Evolutionary conservation across 2,888 invertebrate genomes (phyloP).

Genomic region (Cerceris rybyensis): DNA sequence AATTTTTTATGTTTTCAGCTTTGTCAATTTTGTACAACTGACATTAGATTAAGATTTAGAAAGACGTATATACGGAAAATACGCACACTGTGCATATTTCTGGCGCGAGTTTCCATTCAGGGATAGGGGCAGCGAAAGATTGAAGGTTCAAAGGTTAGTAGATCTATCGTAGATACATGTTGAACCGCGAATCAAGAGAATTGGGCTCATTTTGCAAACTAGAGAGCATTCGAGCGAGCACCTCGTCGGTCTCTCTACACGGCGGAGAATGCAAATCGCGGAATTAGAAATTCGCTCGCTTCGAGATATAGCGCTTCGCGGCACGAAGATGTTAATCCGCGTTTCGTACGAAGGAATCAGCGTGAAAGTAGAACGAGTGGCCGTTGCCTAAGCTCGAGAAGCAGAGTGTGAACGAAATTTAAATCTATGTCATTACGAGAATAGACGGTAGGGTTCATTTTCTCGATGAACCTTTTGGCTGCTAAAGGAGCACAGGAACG

Average conservation of each 20-base stretch:
- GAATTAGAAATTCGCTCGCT: background rate
- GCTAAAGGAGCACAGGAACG: too few relatives aligned
- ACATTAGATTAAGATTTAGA: too few relatives aligned
- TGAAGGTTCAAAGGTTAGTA: too few relatives aligned
- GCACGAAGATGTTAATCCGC: slow-evolving; percentile 30
- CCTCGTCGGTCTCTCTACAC: background rate
- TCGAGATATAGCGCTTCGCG: background rate
- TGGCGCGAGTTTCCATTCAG: too few relatives aligned
- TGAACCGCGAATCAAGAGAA: too few relatives aligned
- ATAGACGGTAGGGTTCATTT: background rate
- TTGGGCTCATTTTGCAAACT: slow-evolving; percentile 3
- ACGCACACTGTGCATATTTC: too few relatives aligned
- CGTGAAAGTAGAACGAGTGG: slow-evolving; percentile 59
- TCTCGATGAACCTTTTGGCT: too few relatives aligned
- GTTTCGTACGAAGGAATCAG: slow-evolving; percentile 39
- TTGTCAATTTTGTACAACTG: too few relatives aligned
- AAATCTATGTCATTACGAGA: slow-evolving; percentile 15
- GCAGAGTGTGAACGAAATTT: slow-evolving; percentile 62
- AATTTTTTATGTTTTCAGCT: too few relatives aligned
- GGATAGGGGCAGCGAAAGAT: too few relatives aligned
- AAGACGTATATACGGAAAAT: too few relatives aligned
- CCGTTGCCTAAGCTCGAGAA: slow-evolving; percentile 44
- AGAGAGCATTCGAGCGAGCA: slow-evolving; percentile 11
- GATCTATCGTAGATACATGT: too few relatives aligned
- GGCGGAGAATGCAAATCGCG: background rate